Evolutionary conservation across 2,113 vertebrate genomes (phyloP).

Genomic region (Bettongia penicillata): DNA sequence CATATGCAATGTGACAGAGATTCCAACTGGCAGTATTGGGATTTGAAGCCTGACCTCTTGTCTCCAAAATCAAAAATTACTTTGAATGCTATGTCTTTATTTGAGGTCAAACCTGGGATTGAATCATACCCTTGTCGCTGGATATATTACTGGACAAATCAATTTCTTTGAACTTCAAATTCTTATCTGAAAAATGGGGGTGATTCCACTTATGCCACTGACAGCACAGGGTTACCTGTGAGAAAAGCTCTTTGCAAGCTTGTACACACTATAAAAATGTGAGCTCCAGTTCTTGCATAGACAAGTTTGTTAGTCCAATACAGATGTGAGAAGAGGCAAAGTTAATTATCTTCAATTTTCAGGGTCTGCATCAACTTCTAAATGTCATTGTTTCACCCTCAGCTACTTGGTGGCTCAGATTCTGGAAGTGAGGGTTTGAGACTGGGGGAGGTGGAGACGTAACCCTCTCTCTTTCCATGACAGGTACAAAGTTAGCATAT

Average conservation of each 20-base stretch:
- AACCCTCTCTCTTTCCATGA: background rate
- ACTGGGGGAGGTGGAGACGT: background rate
- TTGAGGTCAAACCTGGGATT: too few relatives aligned
- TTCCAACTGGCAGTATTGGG: too few relatives aligned
- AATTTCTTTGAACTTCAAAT: background rate
- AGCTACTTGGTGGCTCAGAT: background rate
- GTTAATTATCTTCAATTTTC: background rate
- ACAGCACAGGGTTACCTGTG: background rate
- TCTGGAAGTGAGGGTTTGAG: background rate
- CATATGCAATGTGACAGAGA: too few relatives aligned
- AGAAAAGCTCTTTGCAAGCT: background rate
- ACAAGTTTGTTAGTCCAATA: background rate
- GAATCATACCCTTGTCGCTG: background rate
- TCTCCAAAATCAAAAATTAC: too few relatives aligned
- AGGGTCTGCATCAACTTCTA: background rate
- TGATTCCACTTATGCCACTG: background rate
- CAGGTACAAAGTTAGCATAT: conserved; percentile 39
- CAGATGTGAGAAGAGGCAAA: background rate
- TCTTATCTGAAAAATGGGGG: background rate
- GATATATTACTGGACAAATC: background rate
- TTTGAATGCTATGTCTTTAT: background rate
- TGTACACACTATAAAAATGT: background rate
- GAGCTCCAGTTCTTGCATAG: background rate
- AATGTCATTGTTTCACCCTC: background rate
- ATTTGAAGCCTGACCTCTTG: too few relatives aligned